Conservation (phyloP, 2,888 invertebrate species). For the Vannuccia rotundouncinata region DNA sequence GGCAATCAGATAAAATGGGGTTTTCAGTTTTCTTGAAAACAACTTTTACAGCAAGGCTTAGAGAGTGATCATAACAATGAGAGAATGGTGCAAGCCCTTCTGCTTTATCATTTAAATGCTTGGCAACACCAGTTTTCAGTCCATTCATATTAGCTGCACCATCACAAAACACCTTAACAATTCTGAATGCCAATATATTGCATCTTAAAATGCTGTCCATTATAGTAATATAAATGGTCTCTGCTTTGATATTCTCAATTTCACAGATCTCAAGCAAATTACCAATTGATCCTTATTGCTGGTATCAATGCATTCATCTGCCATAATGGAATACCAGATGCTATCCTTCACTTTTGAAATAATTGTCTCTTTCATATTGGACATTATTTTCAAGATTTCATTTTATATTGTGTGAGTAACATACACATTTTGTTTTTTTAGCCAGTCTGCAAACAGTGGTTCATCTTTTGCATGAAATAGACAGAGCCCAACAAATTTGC, state of each 20-base stretch:
- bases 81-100: not conserved
- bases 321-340: not conserved
- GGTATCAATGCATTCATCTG: not conserved
- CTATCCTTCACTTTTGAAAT: not conserved
- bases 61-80: not conserved
- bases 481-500: not conserved
- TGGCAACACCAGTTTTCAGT: not conserved
- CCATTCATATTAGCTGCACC: not conserved
- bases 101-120: not conserved
- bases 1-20: not conserved
- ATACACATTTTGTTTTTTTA: not conserved
- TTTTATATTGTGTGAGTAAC: slow-evolving; percentile 20
- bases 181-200: not conserved
- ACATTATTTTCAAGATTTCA: slow-evolving; percentile 13
- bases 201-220: not conserved
- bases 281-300: slow-evolving; percentile 23
- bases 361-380: not conserved
- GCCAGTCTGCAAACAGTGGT: slow-evolving; percentile 17
- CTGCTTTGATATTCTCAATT: not conserved
- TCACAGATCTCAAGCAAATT: slow-evolving; percentile 17
- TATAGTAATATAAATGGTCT: not conserved
- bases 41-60: not conserved
- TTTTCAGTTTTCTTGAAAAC: not conserved
- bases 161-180: not conserved
- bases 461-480: not conserved